phyloP scores from a whole-genome alignment of 2,113 vertebrate genomes.

The Anhinga anhinga region DNA sequence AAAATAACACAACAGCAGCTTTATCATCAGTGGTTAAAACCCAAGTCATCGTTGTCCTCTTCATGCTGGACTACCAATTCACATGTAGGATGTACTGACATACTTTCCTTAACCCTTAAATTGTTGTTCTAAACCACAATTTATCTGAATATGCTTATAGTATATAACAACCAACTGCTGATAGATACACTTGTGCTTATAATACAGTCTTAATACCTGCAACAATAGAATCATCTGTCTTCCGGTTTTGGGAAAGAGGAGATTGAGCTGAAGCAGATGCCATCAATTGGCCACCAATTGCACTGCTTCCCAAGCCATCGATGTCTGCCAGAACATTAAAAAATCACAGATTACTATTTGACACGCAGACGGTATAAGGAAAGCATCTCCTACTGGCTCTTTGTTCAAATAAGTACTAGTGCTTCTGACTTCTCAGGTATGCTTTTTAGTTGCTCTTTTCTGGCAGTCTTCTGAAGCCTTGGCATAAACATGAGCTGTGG shows the following conservation, averaged over 20 bases:
- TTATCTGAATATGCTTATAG: background rate
- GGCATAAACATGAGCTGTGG: background rate
- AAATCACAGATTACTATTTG: background rate
- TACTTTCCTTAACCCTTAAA: background rate
- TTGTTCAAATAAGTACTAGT: background rate
- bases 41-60: background rate
- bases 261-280: conserved; percentile 80
- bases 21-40: background rate
- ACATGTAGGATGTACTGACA: background rate
- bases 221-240: conserved; percentile 77
- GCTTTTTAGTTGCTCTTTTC: background rate
- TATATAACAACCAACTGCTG: background rate
- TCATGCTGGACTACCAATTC: background rate
- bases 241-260: conserved; percentile 78
- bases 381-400: background rate
- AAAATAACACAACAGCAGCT: background rate
- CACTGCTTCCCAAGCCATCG: conserved; percentile 92
- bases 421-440: background rate
- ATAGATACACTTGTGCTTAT: background rate
- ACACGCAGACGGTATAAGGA: background rate
- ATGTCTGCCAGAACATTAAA: conserved; percentile 80
- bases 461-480: background rate
- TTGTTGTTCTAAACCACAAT: background rate
- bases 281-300: conserved; percentile 91
- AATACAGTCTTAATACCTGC: conserved; percentile 80